A percentile compares a stretch with the other conserved stretches of the same genome.
phyloP scores from a whole-genome alignment of 2,113 vertebrate species.

The Leucoraja erinaceus region DNA sequence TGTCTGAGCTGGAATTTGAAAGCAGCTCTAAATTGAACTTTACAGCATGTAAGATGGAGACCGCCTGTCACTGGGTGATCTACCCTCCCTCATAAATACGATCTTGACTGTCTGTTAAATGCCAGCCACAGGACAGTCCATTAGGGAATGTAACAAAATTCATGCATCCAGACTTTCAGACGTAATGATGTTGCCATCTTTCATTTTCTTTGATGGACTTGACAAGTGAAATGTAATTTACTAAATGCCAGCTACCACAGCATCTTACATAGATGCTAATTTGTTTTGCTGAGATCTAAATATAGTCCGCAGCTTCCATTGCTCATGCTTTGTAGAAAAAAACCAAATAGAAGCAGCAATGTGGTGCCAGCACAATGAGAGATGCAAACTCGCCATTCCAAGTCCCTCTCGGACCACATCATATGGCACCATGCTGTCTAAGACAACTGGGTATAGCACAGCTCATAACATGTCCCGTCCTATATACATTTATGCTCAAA shows the following conservation, averaged over 20 bases:
- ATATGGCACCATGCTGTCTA: neutral
- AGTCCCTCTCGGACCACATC: neutral
- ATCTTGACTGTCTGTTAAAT: neutral
- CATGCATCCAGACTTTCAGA: neutral
- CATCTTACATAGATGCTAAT: neutral
- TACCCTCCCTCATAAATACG: neutral
- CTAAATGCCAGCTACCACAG: neutral
- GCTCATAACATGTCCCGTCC: neutral
- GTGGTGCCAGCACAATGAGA: neutral
- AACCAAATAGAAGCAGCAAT: neutral
- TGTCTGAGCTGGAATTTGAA: neutral
- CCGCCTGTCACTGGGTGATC: neutral
- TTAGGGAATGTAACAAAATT: neutral
- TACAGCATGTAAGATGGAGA: neutral
- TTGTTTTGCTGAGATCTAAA: neutral
- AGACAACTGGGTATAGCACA: neutral
- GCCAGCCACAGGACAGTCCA: neutral
- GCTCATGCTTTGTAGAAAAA: neutral
- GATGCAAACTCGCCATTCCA: neutral
- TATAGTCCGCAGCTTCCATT: neutral
- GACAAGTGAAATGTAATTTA: neutral
- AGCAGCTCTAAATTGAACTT: neutral
- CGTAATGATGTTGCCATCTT: neutral
- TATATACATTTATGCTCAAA: neutral
- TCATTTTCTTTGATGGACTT: neutral